A percentile compares a stretch with the other conserved stretches of the same genome.
phyloP scores from a whole-genome alignment of 2,797 vertebrate species.

The Phyllotis vaccarum region DNA sequence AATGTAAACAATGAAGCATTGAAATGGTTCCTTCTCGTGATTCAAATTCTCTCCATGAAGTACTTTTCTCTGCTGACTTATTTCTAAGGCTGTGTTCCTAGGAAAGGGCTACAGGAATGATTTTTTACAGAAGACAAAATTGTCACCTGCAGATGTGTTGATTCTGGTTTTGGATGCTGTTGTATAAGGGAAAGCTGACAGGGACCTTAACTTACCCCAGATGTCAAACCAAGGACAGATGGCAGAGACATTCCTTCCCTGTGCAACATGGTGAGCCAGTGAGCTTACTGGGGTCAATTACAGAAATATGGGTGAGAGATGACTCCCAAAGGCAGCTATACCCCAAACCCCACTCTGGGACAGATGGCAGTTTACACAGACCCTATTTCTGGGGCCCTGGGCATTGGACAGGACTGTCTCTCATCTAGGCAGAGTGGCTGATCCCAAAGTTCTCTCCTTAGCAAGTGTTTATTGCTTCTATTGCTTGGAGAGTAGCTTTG shows the following conservation, averaged over 20 bases:
- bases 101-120: not conserved
- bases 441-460: not conserved
- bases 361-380: too few species aligned
- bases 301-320: not conserved
- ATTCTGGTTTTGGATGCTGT: not conserved
- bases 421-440: not conserved
- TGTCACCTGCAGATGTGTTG: not conserved
- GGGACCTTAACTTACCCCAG: not conserved
- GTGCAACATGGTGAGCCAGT: not conserved
- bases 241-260: not conserved
- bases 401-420: not conserved
- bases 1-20: not conserved
- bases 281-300: not conserved
- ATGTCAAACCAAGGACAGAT: not conserved
- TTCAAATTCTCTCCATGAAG: too few species aligned
- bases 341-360: not conserved
- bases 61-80: too few species aligned
- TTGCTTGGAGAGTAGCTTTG: too few species aligned
- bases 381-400: not conserved
- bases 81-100: not conserved
- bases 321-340: not conserved
- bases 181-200: not conserved
- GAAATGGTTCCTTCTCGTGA: too few species aligned
- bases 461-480: not conserved
- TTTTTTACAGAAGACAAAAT: not conserved